Evolutionary conservation across 2,888 invertebrate species (phyloP), one percentile per base, ranked within the genome.

Genomic region (Pristionchus entomophagus): DNA sequence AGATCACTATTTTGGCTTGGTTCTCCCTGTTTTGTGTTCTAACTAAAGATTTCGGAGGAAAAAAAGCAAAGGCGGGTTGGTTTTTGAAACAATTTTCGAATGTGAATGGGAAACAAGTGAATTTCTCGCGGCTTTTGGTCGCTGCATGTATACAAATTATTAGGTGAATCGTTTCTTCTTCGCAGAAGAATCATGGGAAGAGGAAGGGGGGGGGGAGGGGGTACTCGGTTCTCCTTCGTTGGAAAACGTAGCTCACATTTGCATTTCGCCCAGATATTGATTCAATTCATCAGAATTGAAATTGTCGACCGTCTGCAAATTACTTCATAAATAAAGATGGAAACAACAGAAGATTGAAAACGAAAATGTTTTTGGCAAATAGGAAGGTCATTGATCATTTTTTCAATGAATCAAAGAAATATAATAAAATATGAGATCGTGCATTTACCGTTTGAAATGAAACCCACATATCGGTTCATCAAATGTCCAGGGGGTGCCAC

Each of bases 391-490:
- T 17, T 49, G 8, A 49, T 49, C 49, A 49, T 12, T 49, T 49
- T 12, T 49, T 49, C 49, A 49, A n/a, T n/a, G 29, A 19, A 65
- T 29, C 65, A 29, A 32, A 19, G 19, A 35, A 65, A 5, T 29
- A 65, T 29, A 29, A 29, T 65, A n/a, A 8, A 59, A 59, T 59
- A 6, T 45, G 8, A 45, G 45, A 45, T 45, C 45, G 45, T 6
- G 45, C 14, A 45, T 45, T 45, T 22, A 65, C 65, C 65, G 65
- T 65, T 65, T 29, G 65, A 65, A 65, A 65, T 35, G 65, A 65
- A 80, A 80, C 78, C 41, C 78, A 80, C 78, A 80, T 80, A 80
- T 80, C 78, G 78, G 32, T 53, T 80, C 51, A 80, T 80, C 78
- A 80, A 35, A 51, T 80, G 78, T 41, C 19, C 78, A 29, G 78